Evolutionary conservation across 2,888 invertebrate genomes (phyloP), one percentile per base, ranked within the genome.

Genomic region (Trichogramma dendrolimi): DNA sequence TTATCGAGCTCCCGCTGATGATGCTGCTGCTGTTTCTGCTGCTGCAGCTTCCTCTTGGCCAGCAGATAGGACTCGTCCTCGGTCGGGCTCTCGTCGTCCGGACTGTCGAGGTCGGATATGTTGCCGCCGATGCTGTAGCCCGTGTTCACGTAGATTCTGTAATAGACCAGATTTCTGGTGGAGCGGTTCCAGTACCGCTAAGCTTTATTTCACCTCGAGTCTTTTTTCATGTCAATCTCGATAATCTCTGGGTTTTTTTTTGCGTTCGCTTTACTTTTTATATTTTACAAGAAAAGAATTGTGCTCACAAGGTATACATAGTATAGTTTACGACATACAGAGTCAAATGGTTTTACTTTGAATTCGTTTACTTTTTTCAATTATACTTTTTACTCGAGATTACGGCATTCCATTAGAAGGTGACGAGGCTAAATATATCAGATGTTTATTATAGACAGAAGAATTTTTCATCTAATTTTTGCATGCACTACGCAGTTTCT

Each of bases 71-170:
- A 42, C 43, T 7, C 53, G 38, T 8, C 27, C 10, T n/a, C 55
- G 4, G 50, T 63, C 11, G 63, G 63, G 40, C 60, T 62, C 52
- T 66, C 66, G 50, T 92, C 92, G 76, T 91, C 81, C n/a, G 92
- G 92, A 66, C 91, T 91, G 68, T 90, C 90, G 63, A 89, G 83
- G 50, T 73, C 78, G 5, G 91, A 87, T 2, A n/a, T 54, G 7
- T 41, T n/a, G 6, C 58, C 58, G 1, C 41, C 10, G 0, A 50
- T 42, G 10, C 44, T 38, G 55, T 87, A 84, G 75, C 89, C 90
- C 70, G 90, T 89, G 80, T 91, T 92, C 62, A 91, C 87, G 73
- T 91, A 87, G 80, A 90, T 90, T 83, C 92, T 92, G 83, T 69
- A 84, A 83, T 56, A 64, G 53, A 68, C 67, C 56, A 55, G 55